Percentiles rank a stretch among this genome's conserved stretches.
These are phyloP conservation scores for Nemotelus nigrinus DNA, from an alignment of 2,888 invertebrate genomes.

Conservation along the genomic window DNA sequence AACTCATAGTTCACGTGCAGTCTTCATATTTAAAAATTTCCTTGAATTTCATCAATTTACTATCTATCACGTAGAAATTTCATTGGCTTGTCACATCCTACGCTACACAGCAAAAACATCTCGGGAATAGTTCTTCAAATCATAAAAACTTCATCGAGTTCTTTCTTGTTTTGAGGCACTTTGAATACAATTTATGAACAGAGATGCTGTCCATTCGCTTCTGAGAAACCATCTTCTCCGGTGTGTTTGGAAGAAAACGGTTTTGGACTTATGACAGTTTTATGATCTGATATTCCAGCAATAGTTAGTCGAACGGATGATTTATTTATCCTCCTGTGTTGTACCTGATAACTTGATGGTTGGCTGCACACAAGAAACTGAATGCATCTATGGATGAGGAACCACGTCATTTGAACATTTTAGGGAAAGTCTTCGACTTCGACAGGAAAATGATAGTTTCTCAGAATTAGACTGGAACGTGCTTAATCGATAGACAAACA, in stretches of 20 bases:
- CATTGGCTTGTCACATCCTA: too few relatives aligned
- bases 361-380: too few relatives aligned
- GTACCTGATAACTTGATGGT: too few relatives aligned
- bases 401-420: background rate
- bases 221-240: background rate
- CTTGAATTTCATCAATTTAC: too few relatives aligned
- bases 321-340: slow-evolving; percentile 10
- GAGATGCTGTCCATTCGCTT: background rate
- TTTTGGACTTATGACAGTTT: slow-evolving; percentile 1
- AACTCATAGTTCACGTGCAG: too few relatives aligned
- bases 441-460: background rate
- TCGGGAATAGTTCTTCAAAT: background rate
- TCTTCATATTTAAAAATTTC: too few relatives aligned
- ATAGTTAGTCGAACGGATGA: background rate
- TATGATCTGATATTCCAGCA: background rate
- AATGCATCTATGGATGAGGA: too few relatives aligned
- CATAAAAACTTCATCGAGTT: slow-evolving; percentile 22
- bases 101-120: too few relatives aligned
- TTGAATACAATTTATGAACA: background rate
- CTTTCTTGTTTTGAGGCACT: background rate
- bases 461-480: slow-evolving; percentile 1
- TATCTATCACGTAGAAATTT: too few relatives aligned
- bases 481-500: slow-evolving; percentile 1
- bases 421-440: background rate
- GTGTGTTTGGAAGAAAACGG: background rate